Conservation (phyloP, 2,888 invertebrate genomes). For the Buathra laborator region DNA sequence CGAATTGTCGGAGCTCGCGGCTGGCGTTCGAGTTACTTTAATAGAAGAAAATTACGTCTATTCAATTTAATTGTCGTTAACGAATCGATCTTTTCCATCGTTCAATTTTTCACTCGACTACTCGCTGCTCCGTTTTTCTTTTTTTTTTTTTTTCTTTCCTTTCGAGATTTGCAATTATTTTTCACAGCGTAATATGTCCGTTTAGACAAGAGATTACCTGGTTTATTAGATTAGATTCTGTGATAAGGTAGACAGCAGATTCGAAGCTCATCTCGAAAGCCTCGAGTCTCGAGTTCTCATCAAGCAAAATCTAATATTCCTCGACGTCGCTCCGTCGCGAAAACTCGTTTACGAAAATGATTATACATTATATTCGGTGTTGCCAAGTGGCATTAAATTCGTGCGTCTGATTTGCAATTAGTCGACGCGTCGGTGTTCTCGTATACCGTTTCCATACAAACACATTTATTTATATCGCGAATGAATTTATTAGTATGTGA, state of each 20-base stretch:
- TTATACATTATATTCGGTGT: constrained; percentile 45
- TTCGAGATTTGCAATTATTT: not conserved
- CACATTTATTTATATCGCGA: not conserved
- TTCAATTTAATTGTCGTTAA: constrained; percentile 2
- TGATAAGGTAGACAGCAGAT: constrained; percentile 37
- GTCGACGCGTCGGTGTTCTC: constrained; percentile 19
- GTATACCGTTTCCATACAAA: not conserved
- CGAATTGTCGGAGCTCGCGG: constrained; percentile 22
- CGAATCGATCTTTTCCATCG: not conserved
- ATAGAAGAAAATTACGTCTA: constrained; percentile 14
- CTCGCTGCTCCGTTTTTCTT: constrained; percentile 4
- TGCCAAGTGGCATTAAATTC: constrained; percentile 10
- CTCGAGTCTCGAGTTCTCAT: constrained; percentile 8
- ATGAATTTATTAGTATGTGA: constrained; percentile 21
- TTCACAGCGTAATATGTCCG: not conserved
- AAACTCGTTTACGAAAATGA: constrained; percentile 45
- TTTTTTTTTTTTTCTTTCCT: constrained; percentile 6
- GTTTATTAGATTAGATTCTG: constrained; percentile 39
- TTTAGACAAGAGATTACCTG: constrained; percentile 10
- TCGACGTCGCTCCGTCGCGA: not conserved
- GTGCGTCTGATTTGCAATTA: constrained; percentile 42
- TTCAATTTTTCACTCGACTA: constrained; percentile 1
- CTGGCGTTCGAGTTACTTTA: not conserved
- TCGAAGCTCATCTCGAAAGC: constrained; percentile 31
- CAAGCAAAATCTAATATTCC: constrained; percentile 28